Evolutionary conservation across 2,888 invertebrate species (phyloP), one percentile per base, ranked within the genome.

Genomic region (Reticulitermes lucifugus): DNA sequence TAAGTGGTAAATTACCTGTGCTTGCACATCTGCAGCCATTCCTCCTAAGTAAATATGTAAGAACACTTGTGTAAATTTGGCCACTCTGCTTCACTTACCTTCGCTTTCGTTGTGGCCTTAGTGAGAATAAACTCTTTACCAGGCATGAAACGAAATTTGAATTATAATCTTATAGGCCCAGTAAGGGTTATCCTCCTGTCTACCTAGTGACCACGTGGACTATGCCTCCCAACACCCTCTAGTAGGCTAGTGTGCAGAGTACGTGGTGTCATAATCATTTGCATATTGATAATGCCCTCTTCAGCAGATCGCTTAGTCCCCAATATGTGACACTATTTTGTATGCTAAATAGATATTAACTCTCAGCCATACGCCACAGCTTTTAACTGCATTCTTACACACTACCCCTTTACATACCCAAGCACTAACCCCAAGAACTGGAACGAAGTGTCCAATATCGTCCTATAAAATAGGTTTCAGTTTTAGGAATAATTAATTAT

Each of bases 311-410:
- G 46, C 25, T 60, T 55, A 60, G 60, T 80, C 80, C 22, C 79
- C 51, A 79, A 10, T 79, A n/a, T 59, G 21, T 59, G 70, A 41
- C 70, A 70, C 81, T 81, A 43, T 81, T 81, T 59, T 14, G 25
- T 81, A 81, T 81, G 81, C 81, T 81, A 81, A 81, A 60, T 43
- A 81, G 43, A 65, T 81, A 81, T 70, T 80, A 60, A 41, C 80
- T 60, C 60, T 80, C 22, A 25, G 21, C 46, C 79, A 73, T 14
- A 73, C 18, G 21, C 21, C 21, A 18, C 25, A 29, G 18, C 73
- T 73, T 73, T 73, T 41, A 73, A 35, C 70, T 41, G 35, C 35
- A 2, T 73, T 73, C 73, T 41, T 9, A 9, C 35, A 71, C 25
- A 18, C 60, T 5, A 12, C 4, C 46, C 18, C 14, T 55, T 55